These are phyloP conservation scores for Enteromius thamalakanensis DNA, from an alignment of 2,797 vertebrate genomes.

Conservation along the genomic window DNA sequence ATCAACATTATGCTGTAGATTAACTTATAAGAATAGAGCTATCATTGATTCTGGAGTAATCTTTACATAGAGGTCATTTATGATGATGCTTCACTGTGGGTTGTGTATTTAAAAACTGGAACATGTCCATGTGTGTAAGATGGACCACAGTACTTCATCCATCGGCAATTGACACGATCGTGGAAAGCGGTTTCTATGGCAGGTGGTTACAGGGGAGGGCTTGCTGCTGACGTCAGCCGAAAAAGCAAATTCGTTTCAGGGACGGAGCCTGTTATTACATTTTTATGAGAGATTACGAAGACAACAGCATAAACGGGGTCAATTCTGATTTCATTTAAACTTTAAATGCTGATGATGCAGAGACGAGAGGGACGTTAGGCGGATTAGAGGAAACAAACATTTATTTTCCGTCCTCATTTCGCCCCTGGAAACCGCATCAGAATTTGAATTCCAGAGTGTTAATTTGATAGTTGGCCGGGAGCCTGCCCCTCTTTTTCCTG, in stretches of 20 bases:
- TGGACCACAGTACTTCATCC: background rate
- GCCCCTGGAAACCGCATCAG: conserved; percentile 67
- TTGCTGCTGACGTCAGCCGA: background rate
- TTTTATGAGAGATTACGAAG: conserved; percentile 27
- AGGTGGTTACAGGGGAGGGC: background rate
- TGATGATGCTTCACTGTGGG: background rate
- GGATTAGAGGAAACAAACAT: conserved; percentile 38
- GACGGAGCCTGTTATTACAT: background rate
- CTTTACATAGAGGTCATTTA: background rate
- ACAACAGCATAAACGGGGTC: conserved; percentile 10
- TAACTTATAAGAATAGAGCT: background rate
- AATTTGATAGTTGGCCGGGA: conserved; percentile 72
- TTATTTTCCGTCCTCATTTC: conserved; percentile 43
- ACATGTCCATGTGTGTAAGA: background rate
- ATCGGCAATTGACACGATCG: background rate
- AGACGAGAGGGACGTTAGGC: conserved; percentile 7
- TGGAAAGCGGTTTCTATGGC: conserved; percentile 12
- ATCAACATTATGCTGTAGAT: background rate
- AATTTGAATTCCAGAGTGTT: conserved; percentile 69
- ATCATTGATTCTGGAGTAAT: background rate
- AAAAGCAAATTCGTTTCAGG: background rate
- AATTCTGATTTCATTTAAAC: conserved; percentile 29
- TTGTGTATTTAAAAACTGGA: background rate
- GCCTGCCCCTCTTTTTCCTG: conserved; percentile 52
- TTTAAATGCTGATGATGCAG: background rate